Evolutionary conservation across 2,113 vertebrate species (phyloP), one percentile per base, ranked within the genome.

Genomic region (Loxodonta africana): DNA sequence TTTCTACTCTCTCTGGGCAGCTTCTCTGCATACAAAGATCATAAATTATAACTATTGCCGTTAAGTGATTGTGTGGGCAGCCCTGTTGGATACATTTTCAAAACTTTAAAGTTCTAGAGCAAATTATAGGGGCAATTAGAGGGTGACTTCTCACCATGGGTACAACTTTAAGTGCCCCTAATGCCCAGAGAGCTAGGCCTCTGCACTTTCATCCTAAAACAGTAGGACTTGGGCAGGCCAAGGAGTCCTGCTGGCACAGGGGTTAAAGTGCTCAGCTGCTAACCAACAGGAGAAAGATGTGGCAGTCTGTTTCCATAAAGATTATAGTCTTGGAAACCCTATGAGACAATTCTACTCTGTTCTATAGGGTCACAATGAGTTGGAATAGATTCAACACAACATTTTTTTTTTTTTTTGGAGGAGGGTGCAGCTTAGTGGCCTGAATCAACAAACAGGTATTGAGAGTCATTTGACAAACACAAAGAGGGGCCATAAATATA

Each of bases 1-100:
- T 80, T 80, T 94, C 65, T 88, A 8, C 51, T 78, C 23, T 77
- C 37, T 88, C 53, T 57, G 94, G 88, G 77, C 65, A 82, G 84
- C 48, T 83, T 88, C 23, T 71, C 30, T 26, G 57, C 33, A 88
- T 37, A 81, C 63, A 95, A 90, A 94, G 73, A 60, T 51, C 33
- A 84, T 84, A 62, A 95, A 48, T 96, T 94, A 77, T 46, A 96
- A 73, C 25, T 71, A 63, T 2, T 88, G 53, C 44, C 41, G 74
- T 83, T 83, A 60, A 71, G 8, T 83, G 76, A 78, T 44, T 83
- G 28, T 88, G 74, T 18, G 17, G 23, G 69, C 67, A 60, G 76
- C 18, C 88, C 87, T 97, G 96, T n/a, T 76, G 88, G 1, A 9
- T 96, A 71, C 0, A 89, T 95, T 96, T 96, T 74, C 92, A 98